Conservation (phyloP, 2,797 vertebrate species). For the Philypnodon macrostomus region DNA sequence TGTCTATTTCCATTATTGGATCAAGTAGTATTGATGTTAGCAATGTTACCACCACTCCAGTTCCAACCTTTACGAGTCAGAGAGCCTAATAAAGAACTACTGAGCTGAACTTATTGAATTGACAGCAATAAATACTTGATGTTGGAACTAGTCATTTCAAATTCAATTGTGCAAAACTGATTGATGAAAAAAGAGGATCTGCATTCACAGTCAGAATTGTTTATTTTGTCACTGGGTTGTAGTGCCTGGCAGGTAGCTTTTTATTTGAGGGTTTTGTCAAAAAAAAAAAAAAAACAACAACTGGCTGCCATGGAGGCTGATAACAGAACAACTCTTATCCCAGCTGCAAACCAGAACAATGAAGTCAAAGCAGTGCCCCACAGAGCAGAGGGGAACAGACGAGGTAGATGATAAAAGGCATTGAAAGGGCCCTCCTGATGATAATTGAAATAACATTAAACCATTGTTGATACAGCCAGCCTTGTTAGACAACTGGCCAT, state of each 20-base stretch:
- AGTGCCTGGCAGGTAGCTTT: background rate
- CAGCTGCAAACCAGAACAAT: background rate
- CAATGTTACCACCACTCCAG: too few relatives aligned
- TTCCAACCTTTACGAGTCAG: too few relatives aligned
- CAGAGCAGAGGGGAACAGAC: background rate
- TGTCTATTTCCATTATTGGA: too few relatives aligned
- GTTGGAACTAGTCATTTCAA: background rate
- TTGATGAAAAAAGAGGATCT: background rate
- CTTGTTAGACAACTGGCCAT: too few relatives aligned
- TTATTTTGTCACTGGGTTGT: background rate
- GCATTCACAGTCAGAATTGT: background rate
- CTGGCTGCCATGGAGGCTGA: background rate
- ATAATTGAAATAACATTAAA: background rate
- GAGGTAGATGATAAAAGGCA: background rate
- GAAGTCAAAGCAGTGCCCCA: background rate
- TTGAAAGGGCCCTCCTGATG: background rate
- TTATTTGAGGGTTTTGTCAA: background rate
- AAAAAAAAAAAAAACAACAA: conserved; percentile 1
- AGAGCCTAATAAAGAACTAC: too few relatives aligned
- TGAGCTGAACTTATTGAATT: too few relatives aligned
- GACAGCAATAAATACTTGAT: background rate
- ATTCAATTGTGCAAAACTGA: background rate
- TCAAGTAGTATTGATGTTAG: too few relatives aligned
- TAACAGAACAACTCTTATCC: background rate
- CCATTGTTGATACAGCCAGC: background rate